Conservation (phyloP, 2,797 vertebrate genomes). For the Diceros bicornis region DNA sequence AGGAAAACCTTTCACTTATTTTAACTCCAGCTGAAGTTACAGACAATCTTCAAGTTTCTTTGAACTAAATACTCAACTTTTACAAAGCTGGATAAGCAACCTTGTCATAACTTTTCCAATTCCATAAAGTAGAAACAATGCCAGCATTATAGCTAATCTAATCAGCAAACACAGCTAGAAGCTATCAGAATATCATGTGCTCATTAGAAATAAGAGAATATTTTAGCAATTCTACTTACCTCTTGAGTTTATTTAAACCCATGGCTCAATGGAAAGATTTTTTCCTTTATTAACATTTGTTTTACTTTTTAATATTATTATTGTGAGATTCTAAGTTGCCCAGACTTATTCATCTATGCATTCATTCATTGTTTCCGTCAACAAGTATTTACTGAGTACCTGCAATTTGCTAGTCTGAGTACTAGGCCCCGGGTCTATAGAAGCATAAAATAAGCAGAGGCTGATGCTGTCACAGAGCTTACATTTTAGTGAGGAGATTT, state of each 20-base stretch:
- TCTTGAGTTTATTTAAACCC: conserved; percentile 13
- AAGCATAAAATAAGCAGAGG: background rate
- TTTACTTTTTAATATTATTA: conserved; percentile 45
- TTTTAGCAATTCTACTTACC: background rate
- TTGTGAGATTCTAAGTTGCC: background rate
- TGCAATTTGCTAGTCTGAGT: background rate
- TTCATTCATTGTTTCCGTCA: background rate
- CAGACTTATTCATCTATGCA: background rate
- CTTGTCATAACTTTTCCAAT: background rate
- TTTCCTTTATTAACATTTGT: background rate
- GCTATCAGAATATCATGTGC: background rate
- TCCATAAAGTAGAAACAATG: background rate
- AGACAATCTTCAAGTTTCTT: conserved; percentile 64
- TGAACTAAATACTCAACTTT: conserved; percentile 71
- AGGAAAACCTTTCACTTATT: conserved; percentile 9
- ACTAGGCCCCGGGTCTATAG: background rate
- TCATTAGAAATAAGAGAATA: background rate
- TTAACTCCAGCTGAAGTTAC: conserved; percentile 66
- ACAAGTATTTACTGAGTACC: background rate
- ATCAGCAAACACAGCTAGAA: background rate
- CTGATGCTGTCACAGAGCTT: background rate
- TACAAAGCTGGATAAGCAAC: conserved; percentile 26
- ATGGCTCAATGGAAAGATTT: background rate
- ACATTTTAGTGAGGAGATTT: background rate
- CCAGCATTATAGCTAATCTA: background rate